Percentiles rank a stretch among this genome's conserved stretches.
Evolutionary conservation across 2,113 vertebrate species (phyloP).

Genomic region (Urocynchramus pylzowi): DNA sequence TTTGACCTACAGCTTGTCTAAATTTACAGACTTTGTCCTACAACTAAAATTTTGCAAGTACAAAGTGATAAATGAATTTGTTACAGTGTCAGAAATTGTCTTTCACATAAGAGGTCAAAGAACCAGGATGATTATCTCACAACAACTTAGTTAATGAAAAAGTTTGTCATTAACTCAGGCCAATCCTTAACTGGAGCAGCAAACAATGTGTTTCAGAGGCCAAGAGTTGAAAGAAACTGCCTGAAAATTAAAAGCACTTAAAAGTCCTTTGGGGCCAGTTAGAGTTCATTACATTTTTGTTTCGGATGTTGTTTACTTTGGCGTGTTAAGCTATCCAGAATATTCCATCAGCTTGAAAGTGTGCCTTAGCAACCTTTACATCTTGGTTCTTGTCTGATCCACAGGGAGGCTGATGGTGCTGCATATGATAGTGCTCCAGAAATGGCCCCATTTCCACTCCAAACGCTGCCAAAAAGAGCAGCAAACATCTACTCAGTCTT

Average conservation of each 20-base stretch:
- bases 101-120: slow-evolving; percentile 8
- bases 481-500: background rate
- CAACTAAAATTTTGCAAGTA: background rate
- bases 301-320: background rate
- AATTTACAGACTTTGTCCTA: background rate
- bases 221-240: slow-evolving; percentile 7
- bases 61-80: background rate
- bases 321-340: background rate
- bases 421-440: background rate
- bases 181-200: slow-evolving; percentile 28
- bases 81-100: background rate
- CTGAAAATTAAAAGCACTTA: slow-evolving; percentile 26
- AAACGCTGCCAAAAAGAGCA: background rate
- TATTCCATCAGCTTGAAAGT: background rate
- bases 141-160: slow-evolving; percentile 32
- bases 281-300: slow-evolving; percentile 34
- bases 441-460: background rate
- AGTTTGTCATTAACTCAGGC: slow-evolving; percentile 1
- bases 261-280: background rate
- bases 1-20: background rate
- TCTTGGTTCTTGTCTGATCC: background rate
- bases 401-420: background rate
- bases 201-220: slow-evolving; percentile 16
- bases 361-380: background rate
- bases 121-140: background rate